Percentiles rank a stretch among this genome's conserved stretches.
Evolutionary conservation across 2,113 vertebrate genomes (phyloP).

Genomic region (Montifringilla adamsi): DNA sequence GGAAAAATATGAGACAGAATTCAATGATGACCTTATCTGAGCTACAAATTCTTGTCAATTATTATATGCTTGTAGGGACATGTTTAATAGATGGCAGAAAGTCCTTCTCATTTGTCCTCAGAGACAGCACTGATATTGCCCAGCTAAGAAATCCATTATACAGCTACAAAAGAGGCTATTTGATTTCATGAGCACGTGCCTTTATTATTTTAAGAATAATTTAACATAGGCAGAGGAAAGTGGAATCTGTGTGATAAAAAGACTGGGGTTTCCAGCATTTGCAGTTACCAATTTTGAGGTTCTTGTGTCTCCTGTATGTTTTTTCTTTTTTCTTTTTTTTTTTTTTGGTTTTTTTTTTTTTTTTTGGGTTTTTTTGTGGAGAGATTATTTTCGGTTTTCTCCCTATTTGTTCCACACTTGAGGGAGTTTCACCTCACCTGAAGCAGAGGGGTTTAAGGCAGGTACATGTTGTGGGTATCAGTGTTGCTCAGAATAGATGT

Average conservation of each 20-base stretch:
- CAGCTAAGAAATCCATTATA: slow-evolving; percentile 33
- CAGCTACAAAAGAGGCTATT: not conserved
- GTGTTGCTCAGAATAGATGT: not conserved
- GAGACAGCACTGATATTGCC: slow-evolving; percentile 7
- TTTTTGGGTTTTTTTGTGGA: not conserved
- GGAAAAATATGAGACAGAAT: slow-evolving; percentile 36
- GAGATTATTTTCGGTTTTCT: not conserved
- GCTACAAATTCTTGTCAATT: slow-evolving; percentile 55
- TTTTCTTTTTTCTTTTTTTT: no score
- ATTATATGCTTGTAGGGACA: slow-evolving; percentile 20
- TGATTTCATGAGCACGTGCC: slow-evolving; percentile 5
- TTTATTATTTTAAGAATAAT: slow-evolving; percentile 49
- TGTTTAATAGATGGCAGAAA: slow-evolving; percentile 47
- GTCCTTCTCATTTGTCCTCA: slow-evolving; percentile 45
- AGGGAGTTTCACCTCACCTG: not conserved
- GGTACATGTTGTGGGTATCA: not conserved
- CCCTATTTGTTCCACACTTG: not conserved
- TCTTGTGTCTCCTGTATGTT: not conserved
- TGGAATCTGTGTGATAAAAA: not conserved
- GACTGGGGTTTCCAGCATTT: not conserved
- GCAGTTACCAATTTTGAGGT: not conserved
- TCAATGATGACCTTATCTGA: slow-evolving; percentile 47
- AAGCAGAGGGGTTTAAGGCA: not conserved
- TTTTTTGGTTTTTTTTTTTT: not conserved
- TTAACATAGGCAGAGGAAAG: not conserved